Conservation (phyloP, 2,113 vertebrate species). For the Pachyramphus minor region DNA sequence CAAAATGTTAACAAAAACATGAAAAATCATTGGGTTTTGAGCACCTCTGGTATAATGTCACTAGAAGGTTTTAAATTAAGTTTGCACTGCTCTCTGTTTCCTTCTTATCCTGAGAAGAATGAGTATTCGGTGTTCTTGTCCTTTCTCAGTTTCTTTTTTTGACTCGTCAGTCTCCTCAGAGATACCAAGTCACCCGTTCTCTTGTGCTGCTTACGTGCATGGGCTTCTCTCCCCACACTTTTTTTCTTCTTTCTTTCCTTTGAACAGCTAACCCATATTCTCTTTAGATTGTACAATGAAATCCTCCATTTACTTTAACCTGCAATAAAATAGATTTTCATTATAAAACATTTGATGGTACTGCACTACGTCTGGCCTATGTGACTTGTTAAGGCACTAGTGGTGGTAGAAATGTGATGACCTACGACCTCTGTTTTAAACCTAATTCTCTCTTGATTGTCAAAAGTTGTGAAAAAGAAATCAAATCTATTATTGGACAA, state of each 20-base stretch:
- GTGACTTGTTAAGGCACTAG: conserved; percentile 4
- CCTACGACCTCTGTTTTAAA: conserved; percentile 45
- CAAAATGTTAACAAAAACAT: neutral
- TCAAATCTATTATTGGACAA: conserved; percentile 55
- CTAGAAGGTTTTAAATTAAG: neutral
- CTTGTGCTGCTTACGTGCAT: neutral
- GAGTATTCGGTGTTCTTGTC: neutral
- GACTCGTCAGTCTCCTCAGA: neutral
- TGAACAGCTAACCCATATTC: neutral
- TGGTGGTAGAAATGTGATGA: neutral
- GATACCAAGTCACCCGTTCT: neutral
- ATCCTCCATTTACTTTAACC: conserved; percentile 43
- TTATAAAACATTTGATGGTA: conserved; percentile 37
- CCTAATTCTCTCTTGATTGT: conserved; percentile 39
- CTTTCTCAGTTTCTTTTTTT: neutral
- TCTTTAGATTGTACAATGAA: conserved; percentile 17
- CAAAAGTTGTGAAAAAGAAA: conserved; percentile 53
- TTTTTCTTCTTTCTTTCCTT: neutral
- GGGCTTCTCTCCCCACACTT: neutral
- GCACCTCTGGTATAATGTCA: neutral
- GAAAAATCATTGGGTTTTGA: neutral
- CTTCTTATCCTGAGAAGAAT: neutral
- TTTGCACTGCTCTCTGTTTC: neutral
- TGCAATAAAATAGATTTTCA: conserved; percentile 52
- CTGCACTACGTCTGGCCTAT: neutral